phyloP scores from a whole-genome alignment of 2,797 vertebrate genomes.

The Anolis apletophallus region DNA sequence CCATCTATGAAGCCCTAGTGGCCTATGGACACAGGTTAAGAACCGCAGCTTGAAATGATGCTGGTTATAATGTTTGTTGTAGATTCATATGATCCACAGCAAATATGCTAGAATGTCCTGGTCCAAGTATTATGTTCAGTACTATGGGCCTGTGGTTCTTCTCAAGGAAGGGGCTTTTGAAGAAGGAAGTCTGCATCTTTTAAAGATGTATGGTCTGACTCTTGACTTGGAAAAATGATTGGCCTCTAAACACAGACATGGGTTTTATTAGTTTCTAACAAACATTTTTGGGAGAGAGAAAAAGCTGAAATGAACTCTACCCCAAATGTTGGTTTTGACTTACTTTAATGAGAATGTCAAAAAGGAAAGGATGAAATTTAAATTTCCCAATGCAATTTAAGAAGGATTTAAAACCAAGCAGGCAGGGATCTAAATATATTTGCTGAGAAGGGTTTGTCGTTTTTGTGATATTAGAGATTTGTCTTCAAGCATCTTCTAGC shows the following conservation, averaged over 20 bases:
- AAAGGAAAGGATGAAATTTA: constrained; percentile 44
- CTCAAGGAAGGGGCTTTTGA: too few relatives aligned
- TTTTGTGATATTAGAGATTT: constrained; percentile 45
- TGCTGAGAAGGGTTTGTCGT: constrained; percentile 14
- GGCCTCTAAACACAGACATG: too few relatives aligned
- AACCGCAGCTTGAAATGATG: constrained; percentile 41
- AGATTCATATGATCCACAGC: too few relatives aligned
- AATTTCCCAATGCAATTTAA: constrained; percentile 45
- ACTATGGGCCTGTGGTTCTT: too few relatives aligned
- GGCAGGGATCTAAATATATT: constrained; percentile 17
- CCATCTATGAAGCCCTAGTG: too few relatives aligned
- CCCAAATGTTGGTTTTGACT: constrained; percentile 16
- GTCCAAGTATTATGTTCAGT: too few relatives aligned
- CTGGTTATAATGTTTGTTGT: not conserved
- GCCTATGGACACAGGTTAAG: too few relatives aligned
- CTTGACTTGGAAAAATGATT: too few relatives aligned
- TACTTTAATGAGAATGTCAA: constrained; percentile 54
- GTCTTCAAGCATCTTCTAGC: constrained; percentile 18
- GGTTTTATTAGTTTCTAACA: constrained; percentile 49
- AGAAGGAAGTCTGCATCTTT: too few relatives aligned
- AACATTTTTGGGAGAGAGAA: constrained; percentile 44
- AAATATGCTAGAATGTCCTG: too few relatives aligned
- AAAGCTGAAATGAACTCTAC: constrained; percentile 43
- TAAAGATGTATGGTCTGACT: too few relatives aligned
- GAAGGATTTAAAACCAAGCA: constrained; percentile 15